Base-by-base conservation (phyloP, 2,888 invertebrate species). In the Lycaena phlaeas region DNA sequence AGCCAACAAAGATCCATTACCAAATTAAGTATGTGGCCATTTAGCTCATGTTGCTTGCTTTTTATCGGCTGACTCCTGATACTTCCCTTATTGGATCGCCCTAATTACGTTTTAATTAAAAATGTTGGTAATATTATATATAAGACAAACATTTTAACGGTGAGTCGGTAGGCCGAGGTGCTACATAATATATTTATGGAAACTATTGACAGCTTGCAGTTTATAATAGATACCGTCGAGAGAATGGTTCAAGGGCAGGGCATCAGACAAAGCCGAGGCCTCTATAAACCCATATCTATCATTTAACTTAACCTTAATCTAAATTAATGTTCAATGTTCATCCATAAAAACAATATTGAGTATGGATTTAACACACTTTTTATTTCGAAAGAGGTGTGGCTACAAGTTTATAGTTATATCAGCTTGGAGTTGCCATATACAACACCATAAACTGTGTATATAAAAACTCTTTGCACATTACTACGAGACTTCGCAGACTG, bases 101-200 rank as follows among this genome's bases (percentile, higher is more conserved):
- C 34, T 22, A 22, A 34, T 22, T 34, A 14, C 12, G 11, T 34
- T 34, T 34, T 34, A 22, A 34, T 22, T 18, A 34, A 34, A 34
- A 12, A 12, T 18, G 34, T 12, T 11, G 22, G 18, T 34, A 18
- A 5, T 12, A 18, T 22, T 34, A 34, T 22, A 7, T 9, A 22
- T 22, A 34, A 22, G 34, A 14, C 22, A 34, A 34, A 34, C 34
- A 34, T 17, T 34, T 34, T 14, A 34, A 34, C 22, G 22, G n/a
- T 18, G 31, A 11, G 34, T 17, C 9, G 7, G 11, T 18, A 14
- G 11, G n/a, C 10, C 5, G 7, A 22, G 18, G 18, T 9, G 18
- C 2, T 22, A 22, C 6, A 22, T 6, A 22, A 22, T 22, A 18
- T 18, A 18, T 5, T 6, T 10, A 22, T 22, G 12, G 6, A 10